Percentiles rank a stretch among this genome's conserved stretches.
Evolutionary conservation across 2,113 vertebrate species (phyloP).

Genomic region (Bubo blakistoni): DNA sequence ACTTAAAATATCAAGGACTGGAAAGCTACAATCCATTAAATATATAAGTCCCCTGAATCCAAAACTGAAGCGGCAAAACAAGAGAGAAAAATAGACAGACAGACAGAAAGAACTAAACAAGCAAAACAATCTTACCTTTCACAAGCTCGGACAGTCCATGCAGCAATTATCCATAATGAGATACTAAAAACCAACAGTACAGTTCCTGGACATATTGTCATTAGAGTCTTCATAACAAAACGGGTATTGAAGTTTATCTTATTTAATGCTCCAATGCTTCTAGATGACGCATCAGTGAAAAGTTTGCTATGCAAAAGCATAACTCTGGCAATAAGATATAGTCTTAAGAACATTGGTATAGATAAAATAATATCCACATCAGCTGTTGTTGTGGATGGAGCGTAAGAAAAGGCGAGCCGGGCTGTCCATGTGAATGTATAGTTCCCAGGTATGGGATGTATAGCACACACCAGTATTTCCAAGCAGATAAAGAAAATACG

Average conservation of each 20-base stretch:
- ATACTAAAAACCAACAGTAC: conserved; percentile 99
- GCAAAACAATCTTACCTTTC: conserved; percentile 87
- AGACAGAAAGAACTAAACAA: neutral
- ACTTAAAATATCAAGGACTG: neutral
- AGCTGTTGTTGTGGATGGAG: conserved; percentile 92
- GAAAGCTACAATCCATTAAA: neutral
- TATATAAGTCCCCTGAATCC: neutral
- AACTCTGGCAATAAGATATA: conserved; percentile 98
- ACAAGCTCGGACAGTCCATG: conserved; percentile 98
- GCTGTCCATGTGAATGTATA: conserved; percentile 99
- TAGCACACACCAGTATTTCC: conserved; percentile 98
- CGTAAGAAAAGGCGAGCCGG: conserved; percentile 92
- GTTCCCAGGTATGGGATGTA: conserved; percentile 98
- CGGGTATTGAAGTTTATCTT: conserved; percentile 99
- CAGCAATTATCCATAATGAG: conserved; percentile 99
- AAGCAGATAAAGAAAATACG: conserved; percentile 99
- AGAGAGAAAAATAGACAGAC: neutral
- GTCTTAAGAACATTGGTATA: conserved; percentile 99
- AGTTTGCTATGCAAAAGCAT: conserved; percentile 99
- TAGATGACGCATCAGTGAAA: conserved; percentile 98
- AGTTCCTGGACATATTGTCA: conserved; percentile 99
- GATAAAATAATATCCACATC: conserved; percentile 99
- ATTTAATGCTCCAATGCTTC: conserved; percentile 98
- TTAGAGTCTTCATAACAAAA: conserved; percentile 99
- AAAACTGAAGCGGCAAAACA: neutral